These are phyloP conservation scores for Eledone cirrhosa DNA, from an alignment of 2,888 invertebrate species.

Conservation along the genomic window DNA sequence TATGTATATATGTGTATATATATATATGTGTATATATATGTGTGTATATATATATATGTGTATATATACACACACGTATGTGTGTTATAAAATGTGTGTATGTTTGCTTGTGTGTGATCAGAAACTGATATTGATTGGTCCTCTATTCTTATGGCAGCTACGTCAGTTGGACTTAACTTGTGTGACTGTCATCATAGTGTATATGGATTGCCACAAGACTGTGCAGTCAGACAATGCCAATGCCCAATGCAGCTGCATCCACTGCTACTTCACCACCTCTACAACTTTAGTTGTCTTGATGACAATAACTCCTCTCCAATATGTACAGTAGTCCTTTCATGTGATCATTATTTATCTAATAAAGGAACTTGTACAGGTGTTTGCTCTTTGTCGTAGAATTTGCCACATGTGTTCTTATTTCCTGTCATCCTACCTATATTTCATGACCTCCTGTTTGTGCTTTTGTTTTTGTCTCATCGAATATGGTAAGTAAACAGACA, in stretches of 20 bases:
- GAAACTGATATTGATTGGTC: neutral
- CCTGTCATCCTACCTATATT: too few relatives aligned
- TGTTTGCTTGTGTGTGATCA: neutral
- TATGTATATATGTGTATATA: neutral
- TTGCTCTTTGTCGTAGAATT: neutral
- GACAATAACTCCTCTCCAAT: slow-evolving; percentile 41
- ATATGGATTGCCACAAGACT: slow-evolving; percentile 28
- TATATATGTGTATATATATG: neutral
- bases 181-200: slow-evolving; percentile 3
- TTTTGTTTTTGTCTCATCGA: too few relatives aligned
- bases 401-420: too few relatives aligned
- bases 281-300: slow-evolving; percentile 39
- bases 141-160: slow-evolving; percentile 18
- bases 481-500: too few relatives aligned
- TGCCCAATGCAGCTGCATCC: slow-evolving; percentile 5
- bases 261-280: slow-evolving; percentile 3
- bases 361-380: slow-evolving; percentile 46
- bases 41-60: neutral
- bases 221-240: slow-evolving; percentile 42
- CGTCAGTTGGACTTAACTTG: slow-evolving; percentile 8
- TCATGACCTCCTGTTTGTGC: too few relatives aligned
- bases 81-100: neutral
- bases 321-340: slow-evolving; percentile 60
- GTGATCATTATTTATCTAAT: slow-evolving; percentile 63
- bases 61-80: neutral